These are phyloP conservation scores for Drymonia ruficornis DNA, from an alignment of 2,888 invertebrate species.

Conservation along the genomic window DNA sequence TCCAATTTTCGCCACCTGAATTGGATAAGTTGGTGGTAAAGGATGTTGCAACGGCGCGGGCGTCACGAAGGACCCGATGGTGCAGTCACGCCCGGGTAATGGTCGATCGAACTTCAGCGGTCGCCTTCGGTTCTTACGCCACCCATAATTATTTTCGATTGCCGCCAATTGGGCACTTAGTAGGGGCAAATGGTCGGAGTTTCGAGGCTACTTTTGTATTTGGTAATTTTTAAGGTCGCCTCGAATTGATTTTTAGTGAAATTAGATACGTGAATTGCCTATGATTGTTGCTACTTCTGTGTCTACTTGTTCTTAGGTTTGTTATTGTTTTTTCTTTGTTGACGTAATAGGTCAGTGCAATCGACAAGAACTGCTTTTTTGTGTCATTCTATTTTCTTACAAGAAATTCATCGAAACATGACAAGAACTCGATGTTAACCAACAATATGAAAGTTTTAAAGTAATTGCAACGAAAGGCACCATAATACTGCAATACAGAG, in stretches of 20 bases:
- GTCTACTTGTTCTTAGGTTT: background rate
- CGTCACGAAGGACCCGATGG: slow-evolving; percentile 5
- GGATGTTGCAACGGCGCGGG: slow-evolving; percentile 1
- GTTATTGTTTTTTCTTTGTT: too few species aligned
- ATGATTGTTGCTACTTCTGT: background rate
- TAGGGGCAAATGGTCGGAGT: slow-evolving; percentile 10
- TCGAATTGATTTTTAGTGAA: background rate
- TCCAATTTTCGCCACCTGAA: too few species aligned
- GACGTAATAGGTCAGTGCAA: too few species aligned
- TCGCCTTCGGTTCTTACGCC: slow-evolving; percentile 52
- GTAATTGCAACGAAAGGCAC: background rate
- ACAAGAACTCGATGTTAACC: background rate
- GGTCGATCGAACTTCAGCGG: slow-evolving; percentile 31
- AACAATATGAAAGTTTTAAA: background rate
- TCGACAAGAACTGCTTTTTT: too few species aligned
- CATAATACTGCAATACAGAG: slow-evolving; percentile 28
- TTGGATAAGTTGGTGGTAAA: background rate
- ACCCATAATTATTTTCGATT: slow-evolving; percentile 30
- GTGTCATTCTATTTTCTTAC: too few species aligned
- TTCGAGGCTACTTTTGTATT: slow-evolving; percentile 14
- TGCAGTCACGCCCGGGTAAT: slow-evolving; percentile 36
- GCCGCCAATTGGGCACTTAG: slow-evolving; percentile 13
- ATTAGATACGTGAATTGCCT: slow-evolving; percentile 1
- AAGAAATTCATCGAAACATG: background rate
- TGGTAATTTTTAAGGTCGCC: slow-evolving; percentile 1